Conservation (phyloP, 2,113 vertebrate genomes). For the Callopanchax toddi region DNA sequence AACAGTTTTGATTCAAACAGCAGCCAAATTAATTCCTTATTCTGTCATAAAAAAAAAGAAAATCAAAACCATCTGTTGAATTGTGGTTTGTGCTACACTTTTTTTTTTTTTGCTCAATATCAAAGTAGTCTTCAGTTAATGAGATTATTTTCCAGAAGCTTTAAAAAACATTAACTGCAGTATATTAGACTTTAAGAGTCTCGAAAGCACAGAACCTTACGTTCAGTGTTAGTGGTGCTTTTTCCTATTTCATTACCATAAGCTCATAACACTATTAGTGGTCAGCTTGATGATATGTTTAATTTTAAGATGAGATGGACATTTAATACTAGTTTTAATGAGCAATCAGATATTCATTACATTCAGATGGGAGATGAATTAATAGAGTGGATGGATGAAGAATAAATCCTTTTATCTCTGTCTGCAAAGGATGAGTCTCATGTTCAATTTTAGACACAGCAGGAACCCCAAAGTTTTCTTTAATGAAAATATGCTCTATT, state of each 20-base stretch:
- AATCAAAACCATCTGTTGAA: not conserved
- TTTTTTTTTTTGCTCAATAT: not conserved
- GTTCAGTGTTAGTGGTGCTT: constrained; percentile 24
- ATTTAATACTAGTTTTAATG: constrained; percentile 7
- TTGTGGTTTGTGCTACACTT: not conserved
- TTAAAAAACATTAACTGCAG: constrained; percentile 24
- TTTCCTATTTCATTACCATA: constrained; percentile 26
- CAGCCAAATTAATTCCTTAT: not conserved
- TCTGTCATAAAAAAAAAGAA: not conserved
- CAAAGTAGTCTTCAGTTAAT: not conserved
- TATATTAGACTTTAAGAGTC: constrained; percentile 13
- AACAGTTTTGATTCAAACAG: not conserved
- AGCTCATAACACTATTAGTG: constrained; percentile 20
- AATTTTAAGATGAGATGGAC: constrained; percentile 30
- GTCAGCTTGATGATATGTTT: constrained; percentile 24
- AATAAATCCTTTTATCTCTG: not conserved
- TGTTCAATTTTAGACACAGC: not conserved
- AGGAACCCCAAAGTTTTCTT: not conserved
- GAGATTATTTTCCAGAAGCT: constrained; percentile 1
- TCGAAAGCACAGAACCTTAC: constrained; percentile 15
- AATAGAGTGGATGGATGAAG: not conserved
- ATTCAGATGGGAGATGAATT: constrained; percentile 16
- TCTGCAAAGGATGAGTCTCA: not conserved
- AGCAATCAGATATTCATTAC: constrained; percentile 16
- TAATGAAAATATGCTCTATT: not conserved